phyloP scores from a whole-genome alignment of 2,888 invertebrate species.

The Clistopyga incitator region DNA sequence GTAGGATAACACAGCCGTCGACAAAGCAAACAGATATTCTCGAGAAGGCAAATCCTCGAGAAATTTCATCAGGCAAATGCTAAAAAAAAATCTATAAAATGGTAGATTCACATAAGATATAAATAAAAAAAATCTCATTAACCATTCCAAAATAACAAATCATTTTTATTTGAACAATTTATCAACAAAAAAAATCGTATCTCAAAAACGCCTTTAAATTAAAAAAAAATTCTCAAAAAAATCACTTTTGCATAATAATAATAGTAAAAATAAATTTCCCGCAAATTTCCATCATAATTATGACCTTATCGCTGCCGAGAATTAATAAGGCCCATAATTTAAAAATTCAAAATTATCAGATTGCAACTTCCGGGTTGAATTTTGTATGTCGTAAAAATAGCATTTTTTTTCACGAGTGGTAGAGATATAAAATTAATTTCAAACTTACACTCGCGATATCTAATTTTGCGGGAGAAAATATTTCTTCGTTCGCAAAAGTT shows the following conservation, averaged over 20 bases:
- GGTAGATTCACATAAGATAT: not conserved
- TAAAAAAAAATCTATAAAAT: not conserved
- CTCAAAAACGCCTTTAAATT: too few relatives aligned
- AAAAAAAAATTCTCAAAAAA: too few relatives aligned
- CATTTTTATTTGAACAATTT: too few relatives aligned
- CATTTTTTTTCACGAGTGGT: not conserved
- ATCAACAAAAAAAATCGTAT: too few relatives aligned
- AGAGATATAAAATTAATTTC: not conserved
- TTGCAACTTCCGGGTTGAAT: not conserved
- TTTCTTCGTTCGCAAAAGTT: slow-evolving; percentile 12
- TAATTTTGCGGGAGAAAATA: slow-evolving; percentile 1
- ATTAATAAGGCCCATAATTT: too few relatives aligned
- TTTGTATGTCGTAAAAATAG: not conserved
- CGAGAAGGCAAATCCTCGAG: not conserved
- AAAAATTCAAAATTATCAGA: too few relatives aligned
- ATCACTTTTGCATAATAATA: too few relatives aligned
- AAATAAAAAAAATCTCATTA: not conserved
- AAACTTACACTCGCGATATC: not conserved
- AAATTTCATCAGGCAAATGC: too few relatives aligned
- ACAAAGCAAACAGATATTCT: not conserved
- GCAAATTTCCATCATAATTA: too few relatives aligned
- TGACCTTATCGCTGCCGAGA: too few relatives aligned
- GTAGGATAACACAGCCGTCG: not conserved
- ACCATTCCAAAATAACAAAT: too few relatives aligned
- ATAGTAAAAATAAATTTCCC: too few relatives aligned